Base-by-base conservation (phyloP, 2,888 invertebrate genomes). In the Drosophila ochracea region DNA sequence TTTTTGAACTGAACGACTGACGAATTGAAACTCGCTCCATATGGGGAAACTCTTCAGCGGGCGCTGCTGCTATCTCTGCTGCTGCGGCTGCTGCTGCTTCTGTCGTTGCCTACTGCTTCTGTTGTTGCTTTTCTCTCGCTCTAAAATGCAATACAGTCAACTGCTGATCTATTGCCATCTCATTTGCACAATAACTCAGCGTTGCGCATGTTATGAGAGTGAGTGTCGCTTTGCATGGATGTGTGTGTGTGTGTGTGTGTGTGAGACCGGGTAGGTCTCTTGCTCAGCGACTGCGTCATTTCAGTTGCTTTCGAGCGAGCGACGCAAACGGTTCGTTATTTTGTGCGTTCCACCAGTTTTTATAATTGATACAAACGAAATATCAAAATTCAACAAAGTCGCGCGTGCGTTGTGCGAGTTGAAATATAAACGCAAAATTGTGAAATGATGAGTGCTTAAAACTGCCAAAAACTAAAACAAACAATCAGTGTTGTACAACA, bases 271-370 rank as follows among this genome's bases (percentile, higher is more conserved):
- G 75, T 78, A 76, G 63, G 76, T 80, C 82, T 72, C 54, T 63
- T 60, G 64, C 68, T 30, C 63, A 70, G 57, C 31, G 68, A 66
- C 88, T 80, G 61, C 78, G 71, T 83, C 76, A 86, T 62, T 78
- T 92, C 90, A 92, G 83, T 92, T 87, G 90, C 89, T 89, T 80
- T 75, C 77, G 77, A 91, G 82, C 83, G 60, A 76, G 79, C 90
- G 75, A 82, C 78, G 79, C 69, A 79, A 83, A 78, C 90, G 88
- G 91, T 90, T 85, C 82, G 77, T 66, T 64, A 28, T 66, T 79
- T 80, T 37, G 63, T 64, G 65, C 58, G 77, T 60, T 61, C 21
- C 41, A 13, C 21, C 13, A 52, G 52, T 3, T 61, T 39, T 25
- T 5, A 28, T 30, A 57, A 47, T 66, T 65, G 11, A 25, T 39